Evolutionary conservation across 2,888 invertebrate species (phyloP), one percentile per base, ranked within the genome.

Genomic region (Mechanitis mazaeus): DNA sequence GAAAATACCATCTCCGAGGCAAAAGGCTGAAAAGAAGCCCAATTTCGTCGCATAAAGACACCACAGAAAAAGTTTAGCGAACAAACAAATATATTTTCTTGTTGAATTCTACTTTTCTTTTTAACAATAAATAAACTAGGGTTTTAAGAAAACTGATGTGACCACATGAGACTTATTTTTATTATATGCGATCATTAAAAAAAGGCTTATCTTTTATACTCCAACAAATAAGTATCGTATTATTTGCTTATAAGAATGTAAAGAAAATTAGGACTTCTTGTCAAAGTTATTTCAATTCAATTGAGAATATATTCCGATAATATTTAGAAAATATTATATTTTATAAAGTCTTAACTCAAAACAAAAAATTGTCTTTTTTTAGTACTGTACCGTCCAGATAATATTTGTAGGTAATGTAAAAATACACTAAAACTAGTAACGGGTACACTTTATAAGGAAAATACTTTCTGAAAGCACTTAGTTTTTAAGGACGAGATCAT

Each of bases 361-460:
- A 38, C 5, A 38, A 7, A 38, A 38, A 38, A 4, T 4, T 38
- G 1, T 38, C 4, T 4, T 38, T 12, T 47, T 5, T 47, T 35
- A 2, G 9, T 42, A 9, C 42, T 1, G 11, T 42, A 9, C 20
- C 0, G 9, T 42, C 42, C 11, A 42, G 9, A 42, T 42, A 31
- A 20, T 50, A 31, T 7, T 50, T 31, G 31, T 31, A 50, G 50
- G 31, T 31, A 50, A 47, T 47, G 12, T 35, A 35, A 35, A 35
- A 20, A n/a, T 20, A 47, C 76, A 74, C 74, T 74, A 76, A 81
- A 42, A 80, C 79, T 81, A 80, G 80, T n/a, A 31, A 28, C 9
- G 5, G 6, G 80, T 79, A 68, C 69, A 66, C 72, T 79, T 75
- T 78, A 77, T 75, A 74, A 72, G 71, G 76, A 73, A 72, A 74